These are phyloP conservation scores for Eugnorisma glareosa DNA, from an alignment of 2,888 invertebrate genomes.

Conservation along the genomic window DNA sequence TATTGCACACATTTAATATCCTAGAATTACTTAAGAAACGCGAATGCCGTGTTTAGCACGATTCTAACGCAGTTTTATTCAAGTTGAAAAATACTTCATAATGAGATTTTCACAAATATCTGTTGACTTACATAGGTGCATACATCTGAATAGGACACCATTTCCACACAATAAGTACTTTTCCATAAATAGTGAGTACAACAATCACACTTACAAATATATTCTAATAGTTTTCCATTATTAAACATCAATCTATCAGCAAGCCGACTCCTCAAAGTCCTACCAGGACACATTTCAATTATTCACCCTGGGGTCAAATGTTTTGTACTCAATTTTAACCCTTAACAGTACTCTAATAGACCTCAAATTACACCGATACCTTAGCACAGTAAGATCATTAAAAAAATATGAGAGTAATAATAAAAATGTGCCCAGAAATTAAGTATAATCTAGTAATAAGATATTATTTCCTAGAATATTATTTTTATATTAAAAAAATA, in stretches of 20 bases:
- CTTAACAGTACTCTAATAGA: constrained; percentile 59
- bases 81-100: constrained; percentile 31
- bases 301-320: constrained; percentile 67
- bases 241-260: constrained; percentile 63
- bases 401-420: constrained; percentile 60
- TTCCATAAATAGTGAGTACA: constrained; percentile 48
- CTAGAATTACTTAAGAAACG: constrained; percentile 48
- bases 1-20: constrained; percentile 56
- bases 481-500: constrained; percentile 82
- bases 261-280: constrained; percentile 66
- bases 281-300: constrained; percentile 70
- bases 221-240: constrained; percentile 46
- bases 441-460: constrained; percentile 54
- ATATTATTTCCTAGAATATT: constrained; percentile 54
- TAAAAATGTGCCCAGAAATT: constrained; percentile 67
- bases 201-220: constrained; percentile 49
- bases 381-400: constrained; percentile 35
- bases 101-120: constrained; percentile 39
- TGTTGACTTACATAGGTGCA: constrained; percentile 17
- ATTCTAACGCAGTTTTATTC: constrained; percentile 18
- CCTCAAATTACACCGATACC: constrained; percentile 46
- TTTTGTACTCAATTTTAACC: constrained; percentile 80
- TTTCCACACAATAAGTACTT: constrained; percentile 52
- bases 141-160: constrained; percentile 31
- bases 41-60: constrained; percentile 15